Conservation (phyloP, 2,888 invertebrate species). For the Gnatocerus cornutus region DNA sequence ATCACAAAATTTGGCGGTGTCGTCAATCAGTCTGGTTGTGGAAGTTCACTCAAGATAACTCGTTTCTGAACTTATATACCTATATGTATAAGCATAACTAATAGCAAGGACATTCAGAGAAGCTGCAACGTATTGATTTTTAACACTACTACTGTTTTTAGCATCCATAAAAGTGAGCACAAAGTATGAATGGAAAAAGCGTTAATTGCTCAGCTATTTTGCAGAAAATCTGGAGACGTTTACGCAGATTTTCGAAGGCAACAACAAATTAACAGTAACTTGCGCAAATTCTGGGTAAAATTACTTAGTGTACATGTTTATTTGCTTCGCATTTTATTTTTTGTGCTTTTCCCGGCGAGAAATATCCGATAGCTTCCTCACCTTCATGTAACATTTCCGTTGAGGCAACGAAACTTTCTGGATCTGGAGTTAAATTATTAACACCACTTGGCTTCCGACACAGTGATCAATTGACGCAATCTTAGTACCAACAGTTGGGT, state of each 20-base stretch:
- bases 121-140: slow-evolving; percentile 4
- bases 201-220: no score
- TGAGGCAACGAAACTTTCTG: slow-evolving; percentile 30
- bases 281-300: slow-evolving; percentile 11
- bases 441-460: slow-evolving; percentile 55
- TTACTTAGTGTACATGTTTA: slow-evolving; percentile 9
- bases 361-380: slow-evolving; percentile 53
- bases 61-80: slow-evolving; percentile 45
- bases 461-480: slow-evolving; percentile 57
- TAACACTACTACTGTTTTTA: no score
- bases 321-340: neutral
- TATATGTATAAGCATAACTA: slow-evolving; percentile 25
- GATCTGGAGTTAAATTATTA: slow-evolving; percentile 52
- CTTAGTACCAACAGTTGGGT: slow-evolving; percentile 52
- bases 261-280: neutral
- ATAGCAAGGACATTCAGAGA: slow-evolving; percentile 38
- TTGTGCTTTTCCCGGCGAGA: slow-evolving; percentile 36
- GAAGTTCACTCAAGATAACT: slow-evolving; percentile 43
- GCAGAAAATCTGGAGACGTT: no score
- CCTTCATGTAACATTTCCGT: slow-evolving; percentile 50
- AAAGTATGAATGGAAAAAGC: no score
- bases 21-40: slow-evolving; percentile 45
- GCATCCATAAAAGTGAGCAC: no score
- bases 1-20: slow-evolving; percentile 2
- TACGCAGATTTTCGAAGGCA: no score